Percentiles rank a stretch among this genome's conserved stretches.
phyloP scores from a whole-genome alignment of 2,888 invertebrate genomes.

The Timema cristinae region DNA sequence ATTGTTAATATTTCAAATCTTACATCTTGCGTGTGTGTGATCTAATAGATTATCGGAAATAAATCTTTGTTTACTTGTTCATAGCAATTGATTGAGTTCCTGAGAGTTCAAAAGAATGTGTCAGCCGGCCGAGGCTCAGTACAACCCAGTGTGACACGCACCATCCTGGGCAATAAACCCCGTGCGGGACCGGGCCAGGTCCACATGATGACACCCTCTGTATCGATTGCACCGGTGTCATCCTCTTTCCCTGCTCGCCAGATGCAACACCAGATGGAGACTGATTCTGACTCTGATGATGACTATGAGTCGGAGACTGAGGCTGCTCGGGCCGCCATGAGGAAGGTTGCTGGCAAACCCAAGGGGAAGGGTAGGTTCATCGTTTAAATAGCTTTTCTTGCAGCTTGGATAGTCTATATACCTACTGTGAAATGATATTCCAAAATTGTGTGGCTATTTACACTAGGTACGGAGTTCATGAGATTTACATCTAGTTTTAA shows the following conservation, averaged over 20 bases:
- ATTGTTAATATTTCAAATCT: too few species aligned
- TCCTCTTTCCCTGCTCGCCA: slow-evolving; percentile 33
- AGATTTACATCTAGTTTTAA: too few species aligned
- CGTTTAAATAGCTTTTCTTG: background rate
- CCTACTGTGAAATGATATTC: background rate
- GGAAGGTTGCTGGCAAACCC: slow-evolving; percentile 30
- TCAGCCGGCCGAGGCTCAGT: slow-evolving; percentile 32
- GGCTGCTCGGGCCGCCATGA: slow-evolving; percentile 22
- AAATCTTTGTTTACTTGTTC: too few species aligned
- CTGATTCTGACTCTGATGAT: slow-evolving; percentile 28
- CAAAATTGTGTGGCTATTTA: background rate
- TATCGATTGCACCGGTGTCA: slow-evolving; percentile 49
- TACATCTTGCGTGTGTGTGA: too few species aligned
- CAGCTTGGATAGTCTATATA: too few species aligned
- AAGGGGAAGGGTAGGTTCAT: slow-evolving; percentile 30
- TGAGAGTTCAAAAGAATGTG: slow-evolving; percentile 43
- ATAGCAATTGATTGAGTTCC: slow-evolving; percentile 41
- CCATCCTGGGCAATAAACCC: slow-evolving; percentile 20
- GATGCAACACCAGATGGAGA: slow-evolving; percentile 13
- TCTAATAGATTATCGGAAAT: too few species aligned
- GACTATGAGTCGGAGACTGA: slow-evolving; percentile 30
- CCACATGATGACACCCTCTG: slow-evolving; percentile 49
- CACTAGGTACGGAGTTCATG: background rate
- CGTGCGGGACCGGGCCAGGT: slow-evolving; percentile 20
- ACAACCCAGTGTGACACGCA: slow-evolving; percentile 25